Percentiles rank a stretch among this genome's conserved stretches.
These are phyloP conservation scores for Meteorus sp. DNA, from an alignment of 1,140 invertebrate genomes.

Conservation along the genomic window DNA sequence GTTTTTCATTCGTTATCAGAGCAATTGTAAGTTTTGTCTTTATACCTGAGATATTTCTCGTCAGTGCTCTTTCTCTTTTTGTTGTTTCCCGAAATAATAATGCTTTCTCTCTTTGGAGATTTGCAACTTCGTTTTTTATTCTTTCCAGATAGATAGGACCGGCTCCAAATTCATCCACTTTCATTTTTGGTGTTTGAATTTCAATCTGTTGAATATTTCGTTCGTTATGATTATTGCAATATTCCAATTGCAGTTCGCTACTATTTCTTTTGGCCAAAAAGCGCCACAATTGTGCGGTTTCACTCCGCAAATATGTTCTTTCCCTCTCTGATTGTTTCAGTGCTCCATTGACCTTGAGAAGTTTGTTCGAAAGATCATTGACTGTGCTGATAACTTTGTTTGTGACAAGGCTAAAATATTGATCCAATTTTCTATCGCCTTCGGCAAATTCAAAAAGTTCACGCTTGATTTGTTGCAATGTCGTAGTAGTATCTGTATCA, in stretches of 20 bases:
- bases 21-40: background rate
- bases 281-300: background rate
- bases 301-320: background rate
- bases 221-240: background rate
- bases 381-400: constrained; percentile 29
- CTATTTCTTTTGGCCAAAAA: no score
- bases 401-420: constrained; percentile 25
- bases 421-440: constrained; percentile 31
- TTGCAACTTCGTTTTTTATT: background rate
- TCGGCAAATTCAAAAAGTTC: constrained; percentile 25
- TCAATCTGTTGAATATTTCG: background rate
- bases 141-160: background rate
- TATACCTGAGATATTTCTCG: background rate
- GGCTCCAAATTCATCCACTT: background rate
- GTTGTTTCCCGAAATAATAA: background rate
- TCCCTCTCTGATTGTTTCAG: background rate
- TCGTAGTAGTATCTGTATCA: constrained; percentile 15
- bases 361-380: background rate
- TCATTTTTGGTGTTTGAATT: background rate
- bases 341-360: background rate
- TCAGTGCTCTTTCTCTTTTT: background rate
- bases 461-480: constrained; percentile 16
- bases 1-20: background rate
- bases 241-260: no score
- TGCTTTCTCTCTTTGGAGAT: background rate